phyloP scores from a whole-genome alignment of 2,888 invertebrate species.

The Gastrophysa polygoni region DNA sequence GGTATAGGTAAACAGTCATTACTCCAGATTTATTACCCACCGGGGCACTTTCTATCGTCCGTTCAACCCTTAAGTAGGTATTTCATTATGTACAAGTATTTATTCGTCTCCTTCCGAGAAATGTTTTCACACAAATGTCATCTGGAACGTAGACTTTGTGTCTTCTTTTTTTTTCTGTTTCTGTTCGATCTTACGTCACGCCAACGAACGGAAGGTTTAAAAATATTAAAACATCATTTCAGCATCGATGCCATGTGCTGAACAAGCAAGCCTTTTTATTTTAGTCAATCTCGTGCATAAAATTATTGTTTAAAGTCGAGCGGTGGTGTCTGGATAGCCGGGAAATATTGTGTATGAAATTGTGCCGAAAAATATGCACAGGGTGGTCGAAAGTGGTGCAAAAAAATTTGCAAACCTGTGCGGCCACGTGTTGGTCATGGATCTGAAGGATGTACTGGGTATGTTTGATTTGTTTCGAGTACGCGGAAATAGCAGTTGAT shows the following conservation, averaged over 20 bases:
- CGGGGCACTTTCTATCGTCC: slow-evolving; percentile 2
- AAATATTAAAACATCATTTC: slow-evolving; percentile 21
- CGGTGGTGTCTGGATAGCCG: no score
- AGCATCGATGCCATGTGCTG: slow-evolving; percentile 25
- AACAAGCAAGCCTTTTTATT: slow-evolving; percentile 14
- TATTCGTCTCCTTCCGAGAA: slow-evolving; percentile 19
- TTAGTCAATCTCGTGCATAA: no score
- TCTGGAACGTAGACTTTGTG: slow-evolving; percentile 30
- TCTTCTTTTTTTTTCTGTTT: slow-evolving; percentile 24
- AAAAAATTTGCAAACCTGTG: no score
- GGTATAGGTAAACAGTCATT: no score
- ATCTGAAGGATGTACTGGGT: no score
- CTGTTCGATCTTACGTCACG: slow-evolving; percentile 25
- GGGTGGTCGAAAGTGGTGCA: no score
- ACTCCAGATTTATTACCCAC: slow-evolving; percentile 19
- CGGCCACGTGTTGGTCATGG: no score
- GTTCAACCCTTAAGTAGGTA: slow-evolving; percentile 12
- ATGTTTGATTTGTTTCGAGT: no score
- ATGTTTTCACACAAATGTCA: slow-evolving; percentile 21
- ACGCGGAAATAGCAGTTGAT: no score
- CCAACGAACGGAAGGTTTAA: slow-evolving; percentile 18
- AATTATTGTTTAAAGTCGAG: no score
- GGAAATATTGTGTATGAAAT: no score
- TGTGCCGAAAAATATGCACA: no score
- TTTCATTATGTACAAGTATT: neutral